Conservation (phyloP, 2,888 invertebrate species). For the Falcaria lacertinaria region DNA sequence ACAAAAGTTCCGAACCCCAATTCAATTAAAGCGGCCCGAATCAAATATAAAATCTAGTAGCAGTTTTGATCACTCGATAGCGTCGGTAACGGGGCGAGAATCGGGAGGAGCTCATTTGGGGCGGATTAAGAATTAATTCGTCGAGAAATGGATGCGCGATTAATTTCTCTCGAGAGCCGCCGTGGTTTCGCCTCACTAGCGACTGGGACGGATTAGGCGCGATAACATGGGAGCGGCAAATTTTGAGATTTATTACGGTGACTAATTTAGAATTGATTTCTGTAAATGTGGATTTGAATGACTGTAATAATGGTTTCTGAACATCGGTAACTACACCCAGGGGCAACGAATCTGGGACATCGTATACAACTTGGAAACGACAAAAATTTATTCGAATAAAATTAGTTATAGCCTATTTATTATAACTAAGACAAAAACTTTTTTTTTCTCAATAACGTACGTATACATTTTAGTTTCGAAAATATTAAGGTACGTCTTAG, state of each 20-base stretch:
- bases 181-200: conserved; percentile 32
- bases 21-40: neutral
- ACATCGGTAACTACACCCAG: too few species aligned
- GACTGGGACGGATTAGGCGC: conserved; percentile 29
- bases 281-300: neutral
- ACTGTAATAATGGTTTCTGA: too few species aligned
- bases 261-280: neutral
- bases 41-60: neutral
- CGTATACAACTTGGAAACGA: too few species aligned
- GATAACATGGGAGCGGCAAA: neutral
- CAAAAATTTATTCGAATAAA: too few species aligned
- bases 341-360: too few species aligned
- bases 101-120: conserved; percentile 45
- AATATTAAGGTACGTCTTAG: too few species aligned
- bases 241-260: neutral
- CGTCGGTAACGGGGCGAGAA: conserved; percentile 37
- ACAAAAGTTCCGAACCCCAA: neutral
- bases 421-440: too few species aligned
- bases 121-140: conserved; percentile 61
- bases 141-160: conserved; percentile 46
- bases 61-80: conserved; percentile 8
- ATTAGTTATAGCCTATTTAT: too few species aligned
- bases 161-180: conserved; percentile 43
- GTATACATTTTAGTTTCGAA: too few species aligned
- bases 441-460: too few species aligned